Evolutionary conservation across 2,113 vertebrate genomes (phyloP).

Genomic region (Chinchilla lanigera): DNA sequence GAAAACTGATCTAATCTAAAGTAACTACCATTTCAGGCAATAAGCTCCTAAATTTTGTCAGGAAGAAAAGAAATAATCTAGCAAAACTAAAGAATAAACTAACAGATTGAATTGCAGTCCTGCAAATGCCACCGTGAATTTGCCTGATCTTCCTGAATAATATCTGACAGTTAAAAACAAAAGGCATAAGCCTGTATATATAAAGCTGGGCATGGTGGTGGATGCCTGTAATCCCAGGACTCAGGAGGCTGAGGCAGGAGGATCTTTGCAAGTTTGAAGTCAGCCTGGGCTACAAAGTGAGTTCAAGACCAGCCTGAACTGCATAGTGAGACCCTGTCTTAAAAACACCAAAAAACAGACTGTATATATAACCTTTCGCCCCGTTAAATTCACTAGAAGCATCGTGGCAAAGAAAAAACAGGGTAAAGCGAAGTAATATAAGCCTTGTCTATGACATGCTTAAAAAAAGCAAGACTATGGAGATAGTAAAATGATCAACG

Average conservation of each 20-base stretch:
- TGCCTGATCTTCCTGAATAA: not conserved
- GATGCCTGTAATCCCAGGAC: no score
- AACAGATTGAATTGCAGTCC: not conserved
- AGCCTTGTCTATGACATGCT: not conserved
- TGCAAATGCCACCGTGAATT: not conserved
- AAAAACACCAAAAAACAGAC: no score
- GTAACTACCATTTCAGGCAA: not conserved
- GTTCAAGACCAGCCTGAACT: no score
- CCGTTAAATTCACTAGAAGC: not conserved
- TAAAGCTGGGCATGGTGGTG: no score
- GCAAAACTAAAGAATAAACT: slow-evolving; percentile 17
- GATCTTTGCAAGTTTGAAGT: no score
- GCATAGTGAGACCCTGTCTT: no score
- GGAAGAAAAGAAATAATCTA: not conserved
- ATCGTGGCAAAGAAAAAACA: not conserved
- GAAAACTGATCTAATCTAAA: not conserved
- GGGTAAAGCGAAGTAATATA: not conserved
- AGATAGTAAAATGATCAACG: not conserved
- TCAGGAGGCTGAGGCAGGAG: no score
- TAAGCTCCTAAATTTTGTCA: not conserved
- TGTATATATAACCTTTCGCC: not conserved
- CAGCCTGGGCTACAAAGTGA: no score
- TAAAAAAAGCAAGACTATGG: not conserved
- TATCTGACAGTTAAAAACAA: slow-evolving; percentile 17
- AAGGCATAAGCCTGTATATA: not conserved